These are phyloP conservation scores for Melinaea menophilus DNA, from an alignment of 2,888 invertebrate species.

Conservation along the genomic window DNA sequence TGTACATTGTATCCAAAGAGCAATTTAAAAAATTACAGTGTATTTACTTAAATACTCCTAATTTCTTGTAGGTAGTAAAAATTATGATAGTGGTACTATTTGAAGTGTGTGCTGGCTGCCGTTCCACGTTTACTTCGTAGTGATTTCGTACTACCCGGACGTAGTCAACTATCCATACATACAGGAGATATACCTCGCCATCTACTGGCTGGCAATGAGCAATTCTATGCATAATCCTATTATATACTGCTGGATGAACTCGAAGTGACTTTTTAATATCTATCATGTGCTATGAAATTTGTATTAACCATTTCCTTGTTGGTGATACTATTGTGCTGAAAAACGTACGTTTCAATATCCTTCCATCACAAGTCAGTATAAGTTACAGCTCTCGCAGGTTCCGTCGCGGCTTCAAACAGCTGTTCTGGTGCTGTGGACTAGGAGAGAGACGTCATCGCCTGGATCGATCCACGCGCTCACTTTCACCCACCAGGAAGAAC, in stretches of 20 bases:
- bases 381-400: conserved; percentile 80
- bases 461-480: conserved; percentile 87
- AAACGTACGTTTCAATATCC: background rate
- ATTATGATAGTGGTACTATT: no score
- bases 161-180: conserved; percentile 87
- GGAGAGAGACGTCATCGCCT: conserved; percentile 87
- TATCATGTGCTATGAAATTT: no score
- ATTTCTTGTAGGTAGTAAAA: conserved; percentile 88
- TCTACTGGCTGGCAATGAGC: conserved; percentile 99
- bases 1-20: background rate
- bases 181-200: conserved; percentile 92
- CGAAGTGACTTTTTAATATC: conserved; percentile 83
- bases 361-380: background rate
- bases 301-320: no score
- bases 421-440: conserved; percentile 93
- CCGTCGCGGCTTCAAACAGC: conserved; percentile 93
- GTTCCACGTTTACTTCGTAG: conserved; percentile 94
- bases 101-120: conserved; percentile 99
- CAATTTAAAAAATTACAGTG: no score
- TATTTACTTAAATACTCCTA: no score
- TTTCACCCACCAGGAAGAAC: conserved; percentile 74
- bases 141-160: conserved; percentile 88
- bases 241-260: conserved; percentile 99
- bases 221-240: conserved; percentile 99
- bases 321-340: no score